A percentile compares a stretch with the other conserved stretches of the same genome.
Conservation (phyloP, 2,797 vertebrate genomes). For the Sebastes nivosus region DNA sequence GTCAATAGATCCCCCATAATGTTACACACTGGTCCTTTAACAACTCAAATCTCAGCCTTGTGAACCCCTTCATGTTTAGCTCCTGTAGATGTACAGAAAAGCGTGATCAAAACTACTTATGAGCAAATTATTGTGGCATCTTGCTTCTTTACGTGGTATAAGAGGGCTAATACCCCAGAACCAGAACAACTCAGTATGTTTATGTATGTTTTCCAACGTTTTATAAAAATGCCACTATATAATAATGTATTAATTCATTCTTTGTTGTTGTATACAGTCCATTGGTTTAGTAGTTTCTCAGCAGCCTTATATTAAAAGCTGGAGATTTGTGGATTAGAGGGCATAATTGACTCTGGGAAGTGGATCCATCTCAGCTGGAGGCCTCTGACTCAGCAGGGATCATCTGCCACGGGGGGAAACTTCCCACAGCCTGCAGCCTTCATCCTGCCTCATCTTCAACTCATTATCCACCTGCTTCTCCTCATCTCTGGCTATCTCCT, state of each 20-base stretch:
- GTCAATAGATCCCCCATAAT: no score
- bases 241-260: neutral
- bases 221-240: neutral
- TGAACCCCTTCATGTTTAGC: no score
- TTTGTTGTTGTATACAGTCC: neutral
- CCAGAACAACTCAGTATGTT: no score
- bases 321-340: constrained; percentile 8
- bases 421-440: neutral
- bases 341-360: constrained; percentile 11
- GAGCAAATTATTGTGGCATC: no score
- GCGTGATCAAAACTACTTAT: neutral
- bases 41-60: no score
- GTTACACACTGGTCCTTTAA: no score
- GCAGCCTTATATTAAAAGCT: constrained; percentile 3
- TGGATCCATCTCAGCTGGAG: constrained; percentile 22
- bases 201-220: neutral
- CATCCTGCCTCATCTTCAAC: neutral
- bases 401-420: constrained; percentile 1
- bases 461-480: neutral
- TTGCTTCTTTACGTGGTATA: neutral
- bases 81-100: neutral
- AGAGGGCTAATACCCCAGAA: neutral
- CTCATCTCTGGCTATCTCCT: neutral
- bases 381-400: constrained; percentile 21
- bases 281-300: neutral